Evolutionary conservation across 2,797 vertebrate genomes (phyloP), one percentile per base, ranked within the genome.

Genomic region (Podarcis lilfordi): DNA sequence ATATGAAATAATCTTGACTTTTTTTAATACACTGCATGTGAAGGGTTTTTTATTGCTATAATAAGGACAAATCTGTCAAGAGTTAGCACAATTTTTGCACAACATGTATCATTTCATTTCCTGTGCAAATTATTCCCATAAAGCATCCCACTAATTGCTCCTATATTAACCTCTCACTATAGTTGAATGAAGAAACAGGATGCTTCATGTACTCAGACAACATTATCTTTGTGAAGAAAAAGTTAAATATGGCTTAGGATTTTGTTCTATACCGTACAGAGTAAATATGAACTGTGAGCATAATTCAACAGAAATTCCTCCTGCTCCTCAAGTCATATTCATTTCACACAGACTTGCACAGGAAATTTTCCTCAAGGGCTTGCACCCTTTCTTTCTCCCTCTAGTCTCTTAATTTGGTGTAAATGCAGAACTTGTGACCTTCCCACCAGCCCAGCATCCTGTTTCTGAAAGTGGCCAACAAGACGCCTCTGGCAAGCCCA

Each of bases 101-200:
- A 88, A 80, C 43, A 84, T 89, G 89, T 81, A 80, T 83, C 45
- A 61, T 84, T 90, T 83, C 45, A 61, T 84, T 90, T 81, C 84
- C 82, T 88, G 81, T 71, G 72, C 37, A 85, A 85, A 85, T 90
- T 88, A 85, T 85, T 85, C 78, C 59, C 86, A 85, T 85, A 85
- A 85, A 86, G 32, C 43, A 87, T 82, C 50, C n/a, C 55, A 81
- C 71, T 85, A 85, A 85, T 79, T 84, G 68, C 77, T 90, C 68
- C 64, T 84, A 84, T 68, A 80, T 90, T 81, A 87, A 85, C 32
- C 82, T 84, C 84, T 81, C 84, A 76, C 74, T 27, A 61, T 23
- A 64, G n/a, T 32, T 45, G 72, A 76, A 85, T 77, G 50, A 84
- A 90, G 81, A 87, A 85, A 80, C 68, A 85, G 78, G 21, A 80